phyloP scores from a whole-genome alignment of 2,113 vertebrate species.

The Fregata magnificens region DNA sequence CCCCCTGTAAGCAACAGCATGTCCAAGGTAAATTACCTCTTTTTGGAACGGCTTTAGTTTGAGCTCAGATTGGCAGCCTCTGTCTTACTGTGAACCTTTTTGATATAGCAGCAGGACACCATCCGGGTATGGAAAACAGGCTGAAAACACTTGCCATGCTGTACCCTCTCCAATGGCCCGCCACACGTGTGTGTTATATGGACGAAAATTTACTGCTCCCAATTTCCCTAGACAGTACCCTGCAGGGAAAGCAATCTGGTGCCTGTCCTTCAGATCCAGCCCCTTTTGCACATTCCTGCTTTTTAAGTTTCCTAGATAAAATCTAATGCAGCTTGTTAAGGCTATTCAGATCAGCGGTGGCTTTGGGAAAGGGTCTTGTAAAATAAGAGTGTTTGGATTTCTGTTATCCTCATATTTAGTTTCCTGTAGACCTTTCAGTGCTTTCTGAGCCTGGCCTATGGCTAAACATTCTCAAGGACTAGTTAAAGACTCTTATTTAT shows the following conservation, averaged over 20 bases:
- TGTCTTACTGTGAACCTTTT: neutral
- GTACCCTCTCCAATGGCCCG: neutral
- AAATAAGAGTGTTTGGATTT: neutral
- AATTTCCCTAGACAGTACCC: neutral
- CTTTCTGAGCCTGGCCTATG: neutral
- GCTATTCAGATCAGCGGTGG: rapidly evolving
- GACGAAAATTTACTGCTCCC: neutral
- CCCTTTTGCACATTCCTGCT: neutral
- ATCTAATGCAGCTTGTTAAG: neutral
- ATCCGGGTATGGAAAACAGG: neutral
- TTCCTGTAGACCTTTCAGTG: neutral
- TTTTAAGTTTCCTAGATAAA: neutral
- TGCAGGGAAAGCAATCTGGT: neutral
- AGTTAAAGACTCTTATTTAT: neutral
- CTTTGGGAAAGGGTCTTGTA: neutral
- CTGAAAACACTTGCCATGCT: neutral
- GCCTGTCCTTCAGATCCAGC: neutral
- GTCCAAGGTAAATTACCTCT: neutral
- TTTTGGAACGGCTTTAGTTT: neutral
- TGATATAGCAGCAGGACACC: neutral
- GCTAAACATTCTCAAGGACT: neutral
- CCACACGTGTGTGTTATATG: rapidly evolving
- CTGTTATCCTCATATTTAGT: neutral
- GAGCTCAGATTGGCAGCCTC: neutral
- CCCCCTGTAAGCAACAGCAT: neutral